Conservation (phyloP, 1,140 invertebrate genomes). For the Ectropis grisescens region DNA sequence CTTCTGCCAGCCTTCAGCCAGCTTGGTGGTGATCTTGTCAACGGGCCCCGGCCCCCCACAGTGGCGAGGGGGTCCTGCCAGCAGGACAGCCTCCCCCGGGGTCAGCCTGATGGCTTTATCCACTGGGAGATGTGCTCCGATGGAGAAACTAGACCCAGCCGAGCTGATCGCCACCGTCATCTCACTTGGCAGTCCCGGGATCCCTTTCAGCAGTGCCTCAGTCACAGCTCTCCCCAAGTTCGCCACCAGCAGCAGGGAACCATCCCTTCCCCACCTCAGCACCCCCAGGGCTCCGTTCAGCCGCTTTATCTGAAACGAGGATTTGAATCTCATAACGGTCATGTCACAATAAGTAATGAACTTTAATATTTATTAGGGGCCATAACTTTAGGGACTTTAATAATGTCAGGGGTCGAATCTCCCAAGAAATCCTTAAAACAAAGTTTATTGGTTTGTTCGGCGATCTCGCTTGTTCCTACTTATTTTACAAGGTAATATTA, state of each 20-base stretch:
- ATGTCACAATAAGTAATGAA: too few relatives aligned
- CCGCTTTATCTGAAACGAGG: constrained; percentile 47
- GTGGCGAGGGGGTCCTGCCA: constrained; percentile 40
- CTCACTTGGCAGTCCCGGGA: constrained; percentile 40
- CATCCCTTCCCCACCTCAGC: constrained; percentile 42
- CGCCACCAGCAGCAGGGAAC: constrained; percentile 33
- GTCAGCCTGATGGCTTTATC: constrained; percentile 40
- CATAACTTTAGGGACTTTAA: too few relatives aligned
- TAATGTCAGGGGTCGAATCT: too few relatives aligned
- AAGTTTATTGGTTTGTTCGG: too few relatives aligned
- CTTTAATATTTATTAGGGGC: too few relatives aligned
- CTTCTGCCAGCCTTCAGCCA: constrained; percentile 60
- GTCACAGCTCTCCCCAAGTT: constrained; percentile 30
- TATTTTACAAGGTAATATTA: too few relatives aligned
- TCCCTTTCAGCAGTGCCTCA: constrained; percentile 33
- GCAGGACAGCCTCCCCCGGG: constrained; percentile 39
- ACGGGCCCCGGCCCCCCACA: constrained; percentile 57
- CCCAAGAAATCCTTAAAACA: too few relatives aligned
- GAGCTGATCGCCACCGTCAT: constrained; percentile 46
- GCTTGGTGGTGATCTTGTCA: constrained; percentile 54
- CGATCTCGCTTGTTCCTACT: too few relatives aligned
- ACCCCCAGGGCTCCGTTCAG: constrained; percentile 32
- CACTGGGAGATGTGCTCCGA: constrained; percentile 26
- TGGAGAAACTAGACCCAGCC: constrained; percentile 28
- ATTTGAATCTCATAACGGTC: too few relatives aligned